Evolutionary conservation across 2,797 vertebrate genomes (phyloP).

Genomic region (Moxostoma hubbsi): DNA sequence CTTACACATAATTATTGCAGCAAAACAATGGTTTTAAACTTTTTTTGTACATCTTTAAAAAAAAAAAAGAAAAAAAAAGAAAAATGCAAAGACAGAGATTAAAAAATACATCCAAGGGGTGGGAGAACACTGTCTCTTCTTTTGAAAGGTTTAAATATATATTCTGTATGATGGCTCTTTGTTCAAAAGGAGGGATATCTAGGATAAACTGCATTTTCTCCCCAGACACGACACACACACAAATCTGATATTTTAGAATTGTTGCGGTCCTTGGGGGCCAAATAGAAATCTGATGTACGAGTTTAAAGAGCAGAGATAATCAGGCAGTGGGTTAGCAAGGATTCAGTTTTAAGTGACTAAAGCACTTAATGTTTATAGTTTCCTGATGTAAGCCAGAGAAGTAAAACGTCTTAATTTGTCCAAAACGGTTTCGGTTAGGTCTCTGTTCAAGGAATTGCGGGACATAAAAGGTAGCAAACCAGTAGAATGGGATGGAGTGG

Average conservation of each 20-base stretch:
- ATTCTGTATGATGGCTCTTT: background rate
- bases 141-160: background rate
- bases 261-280: slow-evolving; percentile 46
- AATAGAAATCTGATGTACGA: slow-evolving; percentile 76
- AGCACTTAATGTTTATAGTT: slow-evolving; percentile 79
- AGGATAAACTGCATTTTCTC: background rate
- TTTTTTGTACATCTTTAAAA: no score
- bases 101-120: background rate
- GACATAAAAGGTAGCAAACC: slow-evolving; percentile 13
- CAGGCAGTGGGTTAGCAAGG: slow-evolving; percentile 54
- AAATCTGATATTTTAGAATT: slow-evolving; percentile 31
- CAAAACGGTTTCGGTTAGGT: slow-evolving; percentile 84
- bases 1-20: no score
- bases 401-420: slow-evolving; percentile 86
- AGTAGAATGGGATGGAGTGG: slow-evolving; percentile 53
- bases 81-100: background rate
- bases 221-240: background rate
- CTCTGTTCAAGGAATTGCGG: slow-evolving; percentile 66
- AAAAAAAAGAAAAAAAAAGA: no score
- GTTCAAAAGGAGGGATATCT: background rate
- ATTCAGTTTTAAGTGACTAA: slow-evolving; percentile 71
- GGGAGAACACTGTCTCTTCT: background rate
- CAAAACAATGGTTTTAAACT: no score
- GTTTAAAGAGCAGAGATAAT: slow-evolving; percentile 79
- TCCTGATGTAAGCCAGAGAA: slow-evolving; percentile 80